Base-by-base conservation (phyloP, 1,140 invertebrate species). In the Schlechtendalia chinensis region DNA sequence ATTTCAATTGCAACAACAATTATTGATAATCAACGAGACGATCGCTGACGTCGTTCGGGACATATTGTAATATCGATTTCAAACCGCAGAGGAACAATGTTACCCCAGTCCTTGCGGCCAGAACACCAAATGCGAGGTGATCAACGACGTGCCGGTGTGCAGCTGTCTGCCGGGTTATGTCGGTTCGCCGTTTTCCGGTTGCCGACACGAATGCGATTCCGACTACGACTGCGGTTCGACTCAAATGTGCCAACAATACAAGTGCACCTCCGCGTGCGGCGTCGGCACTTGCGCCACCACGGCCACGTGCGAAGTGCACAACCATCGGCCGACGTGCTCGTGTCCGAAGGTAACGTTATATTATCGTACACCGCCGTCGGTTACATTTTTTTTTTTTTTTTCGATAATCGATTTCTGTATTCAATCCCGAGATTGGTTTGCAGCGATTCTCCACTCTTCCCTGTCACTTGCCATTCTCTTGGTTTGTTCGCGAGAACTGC, bases 51-150 rank as follows among this genome's bases (percentile, higher is more conserved):
- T n/a, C n/a, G n/a, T n/a, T n/a, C n/a, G n/a, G n/a, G n/a, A n/a
- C n/a, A n/a, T n/a, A n/a, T n/a, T n/a, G n/a, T n/a, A n/a, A n/a
- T n/a, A n/a, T n/a, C n/a, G n/a, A n/a, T n/a, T n/a, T n/a, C n/a
- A 39, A 39, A 39, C 32, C 8, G 3, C 84, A 93, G 91, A 92
- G 86, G 93, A 93, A 83, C 88, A 91, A 22, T 94, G 93, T 83
- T 90, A 93, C 83, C 92, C 92, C 2, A 92, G 89, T 79, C 93
- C 93, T 0, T 95, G 93, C 81, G 94, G 94, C 45, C 82, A 85
- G 32, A 94, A 94, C 84, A 94, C 93, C 1, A 90, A 92, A 72
- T 94, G 93, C 84, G 90, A 93, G 83, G 92, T 93, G 19, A 87
- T 90, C 5, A 91, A 92, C 83, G 89, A 90, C 59, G 88, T 91